Evolutionary conservation across 2,797 vertebrate genomes (phyloP), one percentile per base, ranked within the genome.

Genomic region (Taenioides sp.): DNA sequence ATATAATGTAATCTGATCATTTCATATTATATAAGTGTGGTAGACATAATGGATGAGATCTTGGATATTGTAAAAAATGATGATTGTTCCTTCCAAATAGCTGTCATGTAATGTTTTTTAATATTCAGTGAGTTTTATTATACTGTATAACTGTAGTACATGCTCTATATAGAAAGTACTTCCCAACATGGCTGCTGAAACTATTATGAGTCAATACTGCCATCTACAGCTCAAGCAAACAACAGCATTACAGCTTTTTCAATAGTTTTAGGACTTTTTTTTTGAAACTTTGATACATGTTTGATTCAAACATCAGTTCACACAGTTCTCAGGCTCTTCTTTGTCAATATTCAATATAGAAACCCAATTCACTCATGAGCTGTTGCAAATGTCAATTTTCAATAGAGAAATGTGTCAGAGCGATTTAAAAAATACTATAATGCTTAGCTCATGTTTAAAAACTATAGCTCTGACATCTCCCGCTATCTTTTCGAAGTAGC

Each of bases 181-280:
- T 54, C 2, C 5, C 5, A 52, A 18, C 54, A 27, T 14, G 23
- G 11, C 16, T 2, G 7, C 12, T 28, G 23, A 28, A 28, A 59
- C 14, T 84, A 86, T 76, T 25, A n/a, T 65, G 49, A 72, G 70
- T 17, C 40, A 18, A 76, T 63, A 76, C 59, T 70, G 70, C 82
- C 84, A 47, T 78, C 88, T 83, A 72, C 79, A 73, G 84, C 70
- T 67, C 57, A 80, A 65, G 76, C 0, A 49, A 22, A 79, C 69
- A 82, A 69, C 86, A 80, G 65, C 55, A 72, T 23, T 57, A 54
- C 34, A 37, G 28, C 7, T 34, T 37, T 37, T 37, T 37, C 2
- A 37, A 37, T 37, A 37, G 34, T 37, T 37, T 37, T 37, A 37
- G 9, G 0, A 9, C 9, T 31, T 31, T 31, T 31, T 34, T 34